phyloP scores from a whole-genome alignment of 64 coral and sea anemone genomes.

The Montipora cactus region DNA sequence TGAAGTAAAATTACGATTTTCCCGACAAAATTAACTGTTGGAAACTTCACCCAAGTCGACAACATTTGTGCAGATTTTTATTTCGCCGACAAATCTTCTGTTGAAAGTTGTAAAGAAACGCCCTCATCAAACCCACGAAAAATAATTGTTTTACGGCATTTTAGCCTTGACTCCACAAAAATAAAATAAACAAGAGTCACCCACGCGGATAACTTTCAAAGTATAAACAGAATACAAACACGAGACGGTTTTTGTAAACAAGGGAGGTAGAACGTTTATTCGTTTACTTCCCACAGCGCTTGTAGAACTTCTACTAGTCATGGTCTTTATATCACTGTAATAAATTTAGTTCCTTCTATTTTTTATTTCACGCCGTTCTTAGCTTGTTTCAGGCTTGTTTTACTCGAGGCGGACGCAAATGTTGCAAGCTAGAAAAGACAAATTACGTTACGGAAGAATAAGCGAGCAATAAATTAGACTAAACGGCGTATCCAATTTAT shows the following conservation, averaged over 20 bases:
- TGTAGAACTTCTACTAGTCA: not conserved
- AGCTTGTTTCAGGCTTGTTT: not conserved
- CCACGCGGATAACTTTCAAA: not conserved
- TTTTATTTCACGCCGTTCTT: not conserved
- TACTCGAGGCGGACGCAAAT: not conserved
- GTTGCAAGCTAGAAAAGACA: not conserved
- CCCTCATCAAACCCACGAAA: not conserved
- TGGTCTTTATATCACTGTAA: not conserved
- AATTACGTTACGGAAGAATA: conserved; percentile 41
- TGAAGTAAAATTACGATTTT: not conserved
- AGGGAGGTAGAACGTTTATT: too few relatives aligned
- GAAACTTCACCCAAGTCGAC: not conserved
- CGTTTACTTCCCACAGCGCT: too few relatives aligned
- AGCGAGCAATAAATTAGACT: not conserved
- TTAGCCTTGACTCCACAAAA: not conserved
- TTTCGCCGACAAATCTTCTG: not conserved
- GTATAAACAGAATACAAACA: not conserved
- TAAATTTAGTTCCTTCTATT: not conserved
- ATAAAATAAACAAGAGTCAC: conserved; percentile 1
- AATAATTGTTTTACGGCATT: not conserved
- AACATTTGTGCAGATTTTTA: not conserved
- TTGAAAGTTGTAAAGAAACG: not conserved
- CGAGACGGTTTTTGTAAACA: not conserved
- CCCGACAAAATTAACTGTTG: not conserved
- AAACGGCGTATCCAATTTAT: not conserved